These are phyloP conservation scores for Steinernema khuongi DNA, from an alignment of 1,140 invertebrate species.

Conservation along the genomic window DNA sequence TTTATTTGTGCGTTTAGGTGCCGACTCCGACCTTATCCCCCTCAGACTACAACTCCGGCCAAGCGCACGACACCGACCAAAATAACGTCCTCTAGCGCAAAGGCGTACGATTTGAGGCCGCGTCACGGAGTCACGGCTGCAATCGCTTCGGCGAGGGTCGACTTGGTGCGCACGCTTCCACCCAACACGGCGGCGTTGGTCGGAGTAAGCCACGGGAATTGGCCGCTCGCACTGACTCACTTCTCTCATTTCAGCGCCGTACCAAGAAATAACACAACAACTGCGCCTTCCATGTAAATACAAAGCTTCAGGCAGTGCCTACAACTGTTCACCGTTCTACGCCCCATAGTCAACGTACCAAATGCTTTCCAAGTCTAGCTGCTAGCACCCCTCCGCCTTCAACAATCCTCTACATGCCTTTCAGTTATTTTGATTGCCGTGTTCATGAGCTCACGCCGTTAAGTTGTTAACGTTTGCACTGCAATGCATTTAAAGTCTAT, in stretches of 20 bases:
- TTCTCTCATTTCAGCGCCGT: slow-evolving; percentile 11
- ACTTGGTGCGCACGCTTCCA: slow-evolving; percentile 6
- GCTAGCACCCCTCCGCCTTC: no score
- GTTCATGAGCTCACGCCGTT: no score
- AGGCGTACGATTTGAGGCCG: slow-evolving; percentile 14
- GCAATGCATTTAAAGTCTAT: no score
- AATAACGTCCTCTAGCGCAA: not conserved
- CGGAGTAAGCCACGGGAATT: slow-evolving; percentile 14
- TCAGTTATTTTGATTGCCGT: no score
- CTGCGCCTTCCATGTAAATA: not conserved
- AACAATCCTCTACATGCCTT: no score
- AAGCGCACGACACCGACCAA: not conserved
- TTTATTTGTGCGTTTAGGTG: not conserved
- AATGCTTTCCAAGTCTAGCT: not conserved
- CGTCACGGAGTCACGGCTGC: not conserved
- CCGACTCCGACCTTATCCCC: slow-evolving; percentile 17
- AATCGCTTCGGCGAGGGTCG: not conserved
- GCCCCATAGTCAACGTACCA: not conserved
- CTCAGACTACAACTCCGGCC: slow-evolving; percentile 11
- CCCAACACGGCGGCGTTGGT: slow-evolving; percentile 22
- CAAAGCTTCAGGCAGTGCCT: slow-evolving; percentile 14
- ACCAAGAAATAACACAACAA: slow-evolving; percentile 13
- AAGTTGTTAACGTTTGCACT: no score
- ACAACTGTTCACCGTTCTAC: not conserved
- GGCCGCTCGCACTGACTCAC: no score